A percentile compares a stretch with the other conserved stretches of the same genome.
Evolutionary conservation across 2,113 vertebrate genomes (phyloP).

Genomic region (Globicephala melas): DNA sequence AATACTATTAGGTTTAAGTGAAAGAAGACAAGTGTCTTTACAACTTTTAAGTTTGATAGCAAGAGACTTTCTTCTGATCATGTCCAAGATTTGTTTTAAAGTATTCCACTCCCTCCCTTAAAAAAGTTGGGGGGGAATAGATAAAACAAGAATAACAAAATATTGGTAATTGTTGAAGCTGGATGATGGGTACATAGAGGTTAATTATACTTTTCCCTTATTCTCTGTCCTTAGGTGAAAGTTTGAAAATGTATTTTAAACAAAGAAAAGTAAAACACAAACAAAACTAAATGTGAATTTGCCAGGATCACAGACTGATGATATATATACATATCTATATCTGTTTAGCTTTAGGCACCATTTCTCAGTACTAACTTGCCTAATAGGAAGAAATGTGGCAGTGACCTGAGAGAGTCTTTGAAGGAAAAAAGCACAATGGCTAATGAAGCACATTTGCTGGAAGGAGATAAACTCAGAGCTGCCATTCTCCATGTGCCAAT

Average conservation of each 20-base stretch:
- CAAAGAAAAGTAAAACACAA: neutral
- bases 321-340: neutral
- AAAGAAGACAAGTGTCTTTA: neutral
- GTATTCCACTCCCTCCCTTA: neutral
- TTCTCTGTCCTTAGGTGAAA: neutral
- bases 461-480: neutral
- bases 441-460: neutral
- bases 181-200: neutral
- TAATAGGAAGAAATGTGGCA: neutral
- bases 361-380: neutral
- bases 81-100: slow-evolving; percentile 9
- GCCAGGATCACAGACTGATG: neutral
- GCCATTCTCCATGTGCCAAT: neutral
- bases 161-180: neutral
- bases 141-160: slow-evolving; percentile 32
- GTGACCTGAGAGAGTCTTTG: neutral
- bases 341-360: neutral
- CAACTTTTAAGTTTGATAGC: neutral
- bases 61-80: neutral
- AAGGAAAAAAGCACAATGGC: neutral
- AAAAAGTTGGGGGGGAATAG: neutral
- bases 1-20: neutral
- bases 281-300: neutral
- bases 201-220: neutral
- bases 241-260: neutral